Evolutionary conservation across 2,113 vertebrate species (phyloP).

Genomic region (Albula goreensis): DNA sequence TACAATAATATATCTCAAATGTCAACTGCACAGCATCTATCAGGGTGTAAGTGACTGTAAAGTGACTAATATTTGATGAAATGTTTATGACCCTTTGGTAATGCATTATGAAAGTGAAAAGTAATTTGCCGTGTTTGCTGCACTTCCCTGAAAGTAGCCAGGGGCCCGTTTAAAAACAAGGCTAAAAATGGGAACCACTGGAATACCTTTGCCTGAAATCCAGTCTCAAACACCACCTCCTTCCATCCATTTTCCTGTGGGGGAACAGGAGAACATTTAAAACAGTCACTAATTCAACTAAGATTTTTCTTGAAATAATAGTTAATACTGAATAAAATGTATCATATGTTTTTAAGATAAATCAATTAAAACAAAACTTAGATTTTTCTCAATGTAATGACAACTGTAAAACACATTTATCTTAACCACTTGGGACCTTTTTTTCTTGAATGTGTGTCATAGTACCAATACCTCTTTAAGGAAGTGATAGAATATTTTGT

Average conservation of each 20-base stretch:
- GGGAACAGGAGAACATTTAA: conserved; percentile 37
- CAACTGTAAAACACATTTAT: background rate
- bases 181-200: conserved; percentile 33
- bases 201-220: conserved; percentile 90
- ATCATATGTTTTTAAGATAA: too few relatives aligned
- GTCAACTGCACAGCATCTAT: too few relatives aligned
- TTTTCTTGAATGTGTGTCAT: background rate
- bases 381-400: background rate
- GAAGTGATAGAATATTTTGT: conserved; percentile 88
- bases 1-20: too few relatives aligned
- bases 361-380: too few relatives aligned
- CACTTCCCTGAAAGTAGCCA: background rate
- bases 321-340: too few relatives aligned
- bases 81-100: conserved; percentile 13
- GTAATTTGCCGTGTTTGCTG: background rate
- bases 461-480: conserved; percentile 80
- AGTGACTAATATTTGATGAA: background rate
- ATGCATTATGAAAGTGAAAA: background rate
- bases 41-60: too few relatives aligned
- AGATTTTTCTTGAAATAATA: too few relatives aligned
- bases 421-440: background rate
- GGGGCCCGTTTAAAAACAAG: background rate
- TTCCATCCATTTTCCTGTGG: conserved; percentile 92
- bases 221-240: conserved; percentile 88
- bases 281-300: too few relatives aligned